Conservation (phyloP, 1,140 invertebrate species). For the Caerostris darwini region DNA sequence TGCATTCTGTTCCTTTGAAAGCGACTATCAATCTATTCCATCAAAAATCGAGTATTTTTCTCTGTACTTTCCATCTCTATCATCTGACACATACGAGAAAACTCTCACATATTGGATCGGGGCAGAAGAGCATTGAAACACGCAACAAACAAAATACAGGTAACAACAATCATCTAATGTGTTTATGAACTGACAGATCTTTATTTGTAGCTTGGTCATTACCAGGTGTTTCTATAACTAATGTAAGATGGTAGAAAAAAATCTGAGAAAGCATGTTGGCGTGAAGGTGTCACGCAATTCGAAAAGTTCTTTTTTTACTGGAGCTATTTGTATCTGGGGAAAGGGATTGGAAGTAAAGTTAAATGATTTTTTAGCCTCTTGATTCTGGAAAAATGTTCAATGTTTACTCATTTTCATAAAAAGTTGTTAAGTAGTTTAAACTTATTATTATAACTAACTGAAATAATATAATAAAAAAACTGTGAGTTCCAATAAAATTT, state of each 20-base stretch:
- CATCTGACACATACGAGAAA: neutral
- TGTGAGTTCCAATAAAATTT: too few relatives aligned
- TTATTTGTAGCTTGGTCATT: slow-evolving; percentile 35
- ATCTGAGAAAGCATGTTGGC: slow-evolving; percentile 4
- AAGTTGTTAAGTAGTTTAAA: too few relatives aligned
- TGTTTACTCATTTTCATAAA: too few relatives aligned
- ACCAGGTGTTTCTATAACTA: slow-evolving; percentile 44
- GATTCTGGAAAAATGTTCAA: too few relatives aligned
- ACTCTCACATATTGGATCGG: neutral
- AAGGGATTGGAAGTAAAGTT: neutral
- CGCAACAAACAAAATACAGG: slow-evolving; percentile 32
- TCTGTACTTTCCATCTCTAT: neutral
- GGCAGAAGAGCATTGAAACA: neutral
- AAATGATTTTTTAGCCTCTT: neutral
- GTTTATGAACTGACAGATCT: slow-evolving; percentile 49
- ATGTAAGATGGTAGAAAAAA: slow-evolving; percentile 10
- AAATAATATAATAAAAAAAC: too few relatives aligned
- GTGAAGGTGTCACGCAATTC: slow-evolving; percentile 15
- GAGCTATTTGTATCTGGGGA: neutral
- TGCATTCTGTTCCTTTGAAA: neutral
- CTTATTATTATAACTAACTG: too few relatives aligned
- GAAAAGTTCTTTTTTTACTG: neutral
- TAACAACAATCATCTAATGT: slow-evolving; percentile 19
- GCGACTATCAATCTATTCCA: slow-evolving; percentile 11
- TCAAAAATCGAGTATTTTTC: neutral